phyloP scores from a whole-genome alignment of 1,140 invertebrate genomes.

The Drosophila nigrodunni region DNA sequence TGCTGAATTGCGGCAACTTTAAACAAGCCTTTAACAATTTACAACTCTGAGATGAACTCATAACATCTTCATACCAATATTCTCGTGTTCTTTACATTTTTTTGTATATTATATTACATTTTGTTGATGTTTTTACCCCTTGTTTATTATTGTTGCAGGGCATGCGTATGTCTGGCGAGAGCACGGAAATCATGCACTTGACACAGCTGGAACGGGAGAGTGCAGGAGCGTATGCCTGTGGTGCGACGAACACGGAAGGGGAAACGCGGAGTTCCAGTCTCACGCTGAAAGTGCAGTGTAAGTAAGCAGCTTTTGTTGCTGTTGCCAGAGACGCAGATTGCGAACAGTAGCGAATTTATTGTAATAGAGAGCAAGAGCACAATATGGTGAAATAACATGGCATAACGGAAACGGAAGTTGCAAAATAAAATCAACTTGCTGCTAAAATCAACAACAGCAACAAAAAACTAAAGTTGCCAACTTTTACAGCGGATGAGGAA shows the following conservation, averaged over 20 bases:
- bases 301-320: constrained; percentile 82
- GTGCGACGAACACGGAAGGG: constrained; percentile 89
- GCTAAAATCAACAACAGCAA: neutral
- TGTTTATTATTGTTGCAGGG: constrained; percentile 60
- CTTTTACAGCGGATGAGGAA: constrained; percentile 68
- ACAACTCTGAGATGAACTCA: constrained; percentile 10
- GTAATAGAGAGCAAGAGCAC: constrained; percentile 12
- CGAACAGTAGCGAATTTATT: constrained; percentile 11
- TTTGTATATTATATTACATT: constrained; percentile 14
- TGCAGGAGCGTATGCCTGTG: constrained; percentile 88
- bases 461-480: constrained; percentile 55
- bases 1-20: constrained; percentile 8
- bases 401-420: constrained; percentile 69
- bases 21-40: constrained; percentile 16
- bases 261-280: constrained; percentile 88
- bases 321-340: constrained; percentile 30
- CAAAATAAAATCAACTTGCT: constrained; percentile 74
- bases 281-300: constrained; percentile 88
- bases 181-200: constrained; percentile 84
- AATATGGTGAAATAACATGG: constrained; percentile 37
- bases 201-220: constrained; percentile 85
- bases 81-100: neutral
- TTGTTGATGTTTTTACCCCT: constrained; percentile 1
- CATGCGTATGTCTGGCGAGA: constrained; percentile 85
- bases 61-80: constrained; percentile 1